A percentile compares a stretch with the other conserved stretches of the same genome.
phyloP scores from a whole-genome alignment of 1,140 invertebrate species.

The Scaptomyza hsui region DNA sequence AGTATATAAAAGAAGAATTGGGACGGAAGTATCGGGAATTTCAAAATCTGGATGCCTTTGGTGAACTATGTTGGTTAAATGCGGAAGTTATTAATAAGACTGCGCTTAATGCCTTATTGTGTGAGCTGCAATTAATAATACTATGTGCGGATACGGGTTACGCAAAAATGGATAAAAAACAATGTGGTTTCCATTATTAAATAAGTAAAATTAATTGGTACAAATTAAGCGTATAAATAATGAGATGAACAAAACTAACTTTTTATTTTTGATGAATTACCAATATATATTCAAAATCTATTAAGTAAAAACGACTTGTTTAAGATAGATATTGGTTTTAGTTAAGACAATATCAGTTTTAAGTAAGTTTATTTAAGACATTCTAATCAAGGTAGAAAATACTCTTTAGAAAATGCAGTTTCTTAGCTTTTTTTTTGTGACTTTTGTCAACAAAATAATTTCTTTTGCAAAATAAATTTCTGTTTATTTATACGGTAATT shows the following conservation, averaged over 20 bases:
- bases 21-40: background rate
- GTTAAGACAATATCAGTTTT: too few species aligned
- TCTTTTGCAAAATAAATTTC: too few species aligned
- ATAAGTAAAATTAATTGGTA: slow-evolving; percentile 11
- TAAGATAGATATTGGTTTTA: too few species aligned
- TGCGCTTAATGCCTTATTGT: background rate
- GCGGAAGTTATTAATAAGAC: slow-evolving; percentile 1
- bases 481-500: too few species aligned
- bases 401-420: too few species aligned
- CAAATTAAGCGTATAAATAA: slow-evolving; percentile 5
- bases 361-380: too few species aligned
- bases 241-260: background rate
- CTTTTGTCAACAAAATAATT: too few species aligned
- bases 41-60: background rate
- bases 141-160: background rate
- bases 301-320: too few species aligned
- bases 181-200: background rate
- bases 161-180: background rate
- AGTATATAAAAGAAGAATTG: background rate
- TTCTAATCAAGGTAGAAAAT: too few species aligned
- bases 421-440: too few species aligned
- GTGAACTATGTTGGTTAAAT: background rate
- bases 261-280: background rate
- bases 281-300: background rate
- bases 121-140: slow-evolving; percentile 1